Percentiles rank a stretch among this genome's conserved stretches.
Conservation (phyloP, 64 coral and sea anemone genomes). For the Pocillopora damicornis region DNA sequence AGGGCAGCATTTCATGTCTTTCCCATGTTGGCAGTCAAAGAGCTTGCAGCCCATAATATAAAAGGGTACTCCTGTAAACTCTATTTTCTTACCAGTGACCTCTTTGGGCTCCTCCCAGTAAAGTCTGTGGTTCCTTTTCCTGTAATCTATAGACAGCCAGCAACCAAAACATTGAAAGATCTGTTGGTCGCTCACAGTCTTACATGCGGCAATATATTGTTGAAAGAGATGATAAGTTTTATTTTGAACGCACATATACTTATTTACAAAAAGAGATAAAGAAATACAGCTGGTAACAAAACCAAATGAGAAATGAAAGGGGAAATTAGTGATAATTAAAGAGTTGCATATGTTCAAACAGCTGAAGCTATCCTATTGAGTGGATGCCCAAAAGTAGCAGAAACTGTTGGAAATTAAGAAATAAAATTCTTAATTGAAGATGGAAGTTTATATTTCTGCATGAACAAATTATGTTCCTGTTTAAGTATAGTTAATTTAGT, state of each 20-base stretch:
- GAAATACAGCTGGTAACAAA: not conserved
- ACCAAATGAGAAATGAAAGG: too few species aligned
- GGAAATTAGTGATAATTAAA: not conserved
- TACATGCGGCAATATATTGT: too few species aligned
- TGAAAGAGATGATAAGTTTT: slow-evolving; percentile 11
- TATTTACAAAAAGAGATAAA: slow-evolving; percentile 16
- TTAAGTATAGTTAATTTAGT: too few species aligned
- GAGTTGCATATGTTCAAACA: not conserved
- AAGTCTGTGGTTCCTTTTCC: slow-evolving; percentile 46
- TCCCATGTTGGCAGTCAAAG: slow-evolving; percentile 50
- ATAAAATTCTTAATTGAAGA: too few species aligned
- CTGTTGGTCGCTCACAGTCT: not conserved
- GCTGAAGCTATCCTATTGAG: too few species aligned
- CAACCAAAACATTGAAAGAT: not conserved
- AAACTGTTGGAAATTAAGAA: too few species aligned
- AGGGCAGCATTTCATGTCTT: slow-evolving; percentile 59
- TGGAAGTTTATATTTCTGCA: too few species aligned
- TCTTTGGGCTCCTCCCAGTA: slow-evolving; percentile 47
- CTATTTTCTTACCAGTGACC: not conserved
- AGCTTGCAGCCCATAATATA: slow-evolving; percentile 51
- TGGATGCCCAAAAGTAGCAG: too few species aligned
- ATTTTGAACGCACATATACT: not conserved
- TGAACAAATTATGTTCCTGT: too few species aligned
- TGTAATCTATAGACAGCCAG: slow-evolving; percentile 42
- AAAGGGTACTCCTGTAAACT: slow-evolving; percentile 53